Evolutionary conservation across 2,888 invertebrate species (phyloP).

Genomic region (Clivina fossor): DNA sequence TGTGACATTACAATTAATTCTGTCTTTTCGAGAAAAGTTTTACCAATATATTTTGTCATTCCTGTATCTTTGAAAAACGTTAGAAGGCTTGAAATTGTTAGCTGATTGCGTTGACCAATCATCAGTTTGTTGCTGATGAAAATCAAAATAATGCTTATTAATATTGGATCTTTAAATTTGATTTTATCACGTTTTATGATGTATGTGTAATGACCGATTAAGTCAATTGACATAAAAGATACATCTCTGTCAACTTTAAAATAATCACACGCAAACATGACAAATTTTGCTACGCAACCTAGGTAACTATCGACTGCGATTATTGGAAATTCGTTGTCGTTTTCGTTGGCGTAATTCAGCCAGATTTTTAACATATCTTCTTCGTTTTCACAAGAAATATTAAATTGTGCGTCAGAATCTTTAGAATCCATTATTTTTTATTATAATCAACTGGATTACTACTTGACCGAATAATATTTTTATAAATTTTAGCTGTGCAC

Average conservation of each 20-base stretch:
- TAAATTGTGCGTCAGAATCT: no score
- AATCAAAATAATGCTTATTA: constrained; percentile 43
- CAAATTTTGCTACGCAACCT: no score
- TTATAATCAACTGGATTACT: no score
- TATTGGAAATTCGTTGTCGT: no score
- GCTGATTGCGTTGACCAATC: constrained; percentile 44
- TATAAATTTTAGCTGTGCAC: no score
- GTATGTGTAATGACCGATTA: constrained; percentile 45
- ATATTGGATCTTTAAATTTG: constrained; percentile 43
- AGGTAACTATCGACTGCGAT: no score
- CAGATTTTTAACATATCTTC: no score
- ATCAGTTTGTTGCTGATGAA: constrained; percentile 46
- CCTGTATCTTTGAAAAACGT: constrained; percentile 42
- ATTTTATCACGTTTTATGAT: constrained; percentile 39
- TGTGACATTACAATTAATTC: constrained; percentile 46
- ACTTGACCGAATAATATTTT: no score
- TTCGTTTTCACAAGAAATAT: no score
- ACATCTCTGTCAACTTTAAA: constrained; percentile 47
- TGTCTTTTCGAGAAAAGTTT: constrained; percentile 38
- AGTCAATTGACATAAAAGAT: constrained; percentile 46
- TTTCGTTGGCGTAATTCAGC: no score
- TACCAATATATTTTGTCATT: constrained; percentile 38
- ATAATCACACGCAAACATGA: constrained; percentile 41
- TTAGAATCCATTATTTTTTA: no score
- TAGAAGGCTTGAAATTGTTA: constrained; percentile 40